Percentiles rank a stretch among this genome's conserved stretches.
Evolutionary conservation across 2,888 invertebrate species (phyloP).

Genomic region (Meliscaeva auricollis): DNA sequence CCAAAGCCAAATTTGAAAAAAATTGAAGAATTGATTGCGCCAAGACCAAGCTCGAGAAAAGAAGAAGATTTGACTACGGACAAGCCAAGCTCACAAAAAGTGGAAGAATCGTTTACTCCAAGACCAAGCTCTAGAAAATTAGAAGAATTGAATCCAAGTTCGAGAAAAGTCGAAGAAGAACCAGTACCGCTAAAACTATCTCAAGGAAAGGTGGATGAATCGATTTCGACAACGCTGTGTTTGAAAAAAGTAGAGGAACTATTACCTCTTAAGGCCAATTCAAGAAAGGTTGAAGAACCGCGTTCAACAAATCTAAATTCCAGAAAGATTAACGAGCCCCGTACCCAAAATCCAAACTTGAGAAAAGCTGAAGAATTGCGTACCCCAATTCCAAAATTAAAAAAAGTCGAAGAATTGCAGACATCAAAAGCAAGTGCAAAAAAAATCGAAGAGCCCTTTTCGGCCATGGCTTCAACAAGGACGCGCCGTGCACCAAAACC

Average conservation of each 20-base stretch:
- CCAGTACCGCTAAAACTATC: background rate
- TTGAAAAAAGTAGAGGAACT: background rate
- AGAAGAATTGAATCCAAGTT: background rate
- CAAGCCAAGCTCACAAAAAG: background rate
- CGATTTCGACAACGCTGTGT: background rate
- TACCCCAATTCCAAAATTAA: conserved; percentile 42
- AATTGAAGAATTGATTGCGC: too few species aligned
- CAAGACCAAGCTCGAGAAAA: too few species aligned
- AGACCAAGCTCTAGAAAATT: background rate
- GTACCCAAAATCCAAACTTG: background rate
- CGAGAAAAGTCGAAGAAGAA: background rate
- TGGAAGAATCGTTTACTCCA: background rate
- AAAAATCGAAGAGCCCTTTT: conserved; percentile 75
- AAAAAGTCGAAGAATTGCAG: conserved; percentile 10
- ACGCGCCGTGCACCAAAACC: conserved; percentile 83
- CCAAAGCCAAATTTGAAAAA: too few species aligned
- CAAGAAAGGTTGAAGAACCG: background rate
- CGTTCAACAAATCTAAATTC: background rate
- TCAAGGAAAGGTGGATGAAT: background rate
- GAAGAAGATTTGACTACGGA: too few species aligned
- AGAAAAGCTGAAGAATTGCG: conserved; percentile 2
- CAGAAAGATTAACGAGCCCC: background rate
- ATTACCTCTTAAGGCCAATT: too few species aligned
- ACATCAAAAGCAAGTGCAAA: conserved; percentile 7
- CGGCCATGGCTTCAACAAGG: conserved; percentile 82